Base-by-base conservation (phyloP, 2,797 vertebrate genomes). In the Chiloscyllium punctatum region DNA sequence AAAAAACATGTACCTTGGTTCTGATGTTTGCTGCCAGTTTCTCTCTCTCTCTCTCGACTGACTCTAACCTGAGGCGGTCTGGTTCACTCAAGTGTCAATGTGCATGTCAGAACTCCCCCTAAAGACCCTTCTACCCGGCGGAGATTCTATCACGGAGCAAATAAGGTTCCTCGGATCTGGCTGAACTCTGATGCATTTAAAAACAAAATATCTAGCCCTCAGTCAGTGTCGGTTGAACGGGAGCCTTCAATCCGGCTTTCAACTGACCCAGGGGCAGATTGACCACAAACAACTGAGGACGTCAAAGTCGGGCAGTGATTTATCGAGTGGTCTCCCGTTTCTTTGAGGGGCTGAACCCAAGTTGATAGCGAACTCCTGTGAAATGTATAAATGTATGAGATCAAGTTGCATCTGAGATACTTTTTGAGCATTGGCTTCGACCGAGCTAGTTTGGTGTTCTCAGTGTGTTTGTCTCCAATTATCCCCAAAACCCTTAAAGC, bases 321-420 rank as follows among this genome's bases (percentile, higher is more conserved):
- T 98, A 98, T 97, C 97, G 97, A 98, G 98, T 98, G 98, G 98
- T 99, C 98, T 98, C 98, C 99, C 97, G 96, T 98, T 98, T 98
- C 98, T 98, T 98, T 98, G 18, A n/a, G 21, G 8, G 37, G 7
- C 90, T 42, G 21, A 4, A 21, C 11, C 90, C 0, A 69, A 92
- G 90, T 42, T 66, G 7, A 16, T n/a, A 18, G 79, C 4, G 18
- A 84, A 42, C 37, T 42, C 0, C 16, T 23, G 18, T 48, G 37
- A 37, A 84, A 21, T 21, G 4, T 82, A 18, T 42, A 37, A 82
- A n/a, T n/a, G n/a, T n/a, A n/a, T 42, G 37, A 23, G 37, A 84
- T 84, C 18, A 84, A 48, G 37, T 82, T 42, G 18, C 18, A 42
- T 21, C 37, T 8, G 42, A 84, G 82, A 23, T 25, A 23, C 9